Conservation (phyloP, 1,140 invertebrate species). For the Augochlora pura region DNA sequence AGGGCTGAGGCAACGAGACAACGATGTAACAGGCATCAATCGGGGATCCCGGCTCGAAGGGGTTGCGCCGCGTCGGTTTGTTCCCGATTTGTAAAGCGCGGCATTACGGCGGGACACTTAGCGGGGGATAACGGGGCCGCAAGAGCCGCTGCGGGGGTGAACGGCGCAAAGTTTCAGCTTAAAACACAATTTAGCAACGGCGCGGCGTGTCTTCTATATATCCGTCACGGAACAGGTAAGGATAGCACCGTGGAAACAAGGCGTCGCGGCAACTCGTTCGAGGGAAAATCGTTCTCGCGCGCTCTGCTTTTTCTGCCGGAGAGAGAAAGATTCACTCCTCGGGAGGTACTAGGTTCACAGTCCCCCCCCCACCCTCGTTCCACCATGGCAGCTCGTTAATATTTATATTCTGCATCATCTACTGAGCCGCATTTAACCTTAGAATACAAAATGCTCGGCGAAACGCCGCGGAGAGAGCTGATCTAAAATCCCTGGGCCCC, state of each 20-base stretch:
- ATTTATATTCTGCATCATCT: conserved; percentile 39
- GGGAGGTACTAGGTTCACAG: conserved; percentile 1
- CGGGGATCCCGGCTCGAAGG: no score
- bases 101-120: conserved; percentile 47
- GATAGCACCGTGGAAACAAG: conserved; percentile 55
- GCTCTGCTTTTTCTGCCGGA: conserved; percentile 41
- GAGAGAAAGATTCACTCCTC: conserved; percentile 37
- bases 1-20: no score
- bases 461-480: background rate
- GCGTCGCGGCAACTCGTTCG: conserved; percentile 47
- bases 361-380: no score
- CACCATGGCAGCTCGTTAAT: conserved; percentile 21
- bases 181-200: conserved; percentile 65
- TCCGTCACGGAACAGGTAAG: conserved; percentile 51
- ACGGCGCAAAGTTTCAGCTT: conserved; percentile 60
- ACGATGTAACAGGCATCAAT: no score
- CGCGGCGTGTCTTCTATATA: conserved; percentile 57
- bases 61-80: conserved; percentile 2
- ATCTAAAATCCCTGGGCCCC: background rate
- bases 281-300: conserved; percentile 50
- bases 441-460: no score
- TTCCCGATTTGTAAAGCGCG: conserved; percentile 49
- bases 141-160: conserved; percentile 35
- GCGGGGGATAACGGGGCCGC: conserved; percentile 46
- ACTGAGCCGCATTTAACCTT: conserved; percentile 14